Evolutionary conservation across 2,113 vertebrate species (phyloP).

Genomic region (Mesoclemmys tuberculata): DNA sequence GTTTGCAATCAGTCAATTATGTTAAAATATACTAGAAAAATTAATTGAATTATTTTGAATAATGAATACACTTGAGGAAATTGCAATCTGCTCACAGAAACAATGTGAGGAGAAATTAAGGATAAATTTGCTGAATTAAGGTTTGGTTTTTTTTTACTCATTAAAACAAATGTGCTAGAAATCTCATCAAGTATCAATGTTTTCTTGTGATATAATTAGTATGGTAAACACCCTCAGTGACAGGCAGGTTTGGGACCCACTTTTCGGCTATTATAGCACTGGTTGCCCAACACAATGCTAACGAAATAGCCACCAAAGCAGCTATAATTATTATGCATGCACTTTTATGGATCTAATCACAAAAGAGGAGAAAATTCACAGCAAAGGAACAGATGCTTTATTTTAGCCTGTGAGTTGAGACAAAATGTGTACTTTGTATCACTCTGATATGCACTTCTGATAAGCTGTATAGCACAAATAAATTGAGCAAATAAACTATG

Average conservation of each 20-base stretch:
- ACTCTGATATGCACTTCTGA: background rate
- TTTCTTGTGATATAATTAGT: background rate
- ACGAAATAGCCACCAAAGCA: background rate
- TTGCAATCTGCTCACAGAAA: background rate
- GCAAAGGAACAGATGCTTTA: background rate
- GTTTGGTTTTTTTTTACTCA: background rate
- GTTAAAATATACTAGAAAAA: background rate
- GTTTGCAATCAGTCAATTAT: background rate
- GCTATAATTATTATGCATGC: background rate
- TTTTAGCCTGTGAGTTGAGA: background rate
- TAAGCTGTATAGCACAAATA: background rate
- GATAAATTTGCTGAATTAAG: background rate
- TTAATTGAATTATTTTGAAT: background rate
- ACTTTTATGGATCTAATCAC: background rate
- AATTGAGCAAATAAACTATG: background rate
- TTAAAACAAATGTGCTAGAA: background rate
- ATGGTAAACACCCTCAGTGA: background rate
- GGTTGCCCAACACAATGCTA: background rate
- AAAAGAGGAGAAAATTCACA: background rate
- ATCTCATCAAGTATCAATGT: accelerated
- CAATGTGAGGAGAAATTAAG: background rate
- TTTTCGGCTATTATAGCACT: background rate
- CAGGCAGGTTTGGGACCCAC: background rate
- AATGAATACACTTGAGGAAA: background rate
- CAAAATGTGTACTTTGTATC: background rate